Conservation (phyloP, 2,888 invertebrate genomes). For the Heliothis peltigera region DNA sequence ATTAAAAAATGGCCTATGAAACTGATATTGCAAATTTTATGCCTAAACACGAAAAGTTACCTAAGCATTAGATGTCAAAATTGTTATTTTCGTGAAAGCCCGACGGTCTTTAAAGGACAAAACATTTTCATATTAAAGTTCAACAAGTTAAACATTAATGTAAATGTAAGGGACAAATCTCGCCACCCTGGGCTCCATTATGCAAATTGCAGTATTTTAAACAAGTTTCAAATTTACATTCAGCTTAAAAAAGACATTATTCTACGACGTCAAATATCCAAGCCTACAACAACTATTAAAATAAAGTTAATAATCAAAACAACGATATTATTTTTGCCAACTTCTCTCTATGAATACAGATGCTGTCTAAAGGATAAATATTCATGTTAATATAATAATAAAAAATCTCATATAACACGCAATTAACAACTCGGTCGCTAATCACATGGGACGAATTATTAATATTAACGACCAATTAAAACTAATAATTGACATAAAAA, state of each 20-base stretch:
- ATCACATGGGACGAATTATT: constrained; percentile 53
- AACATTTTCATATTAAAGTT: constrained; percentile 1
- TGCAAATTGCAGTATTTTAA: constrained; percentile 46
- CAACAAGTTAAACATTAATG: constrained; percentile 4
- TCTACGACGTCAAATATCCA: not conserved
- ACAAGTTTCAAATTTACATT: constrained; percentile 41
- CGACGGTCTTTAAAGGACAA: not conserved
- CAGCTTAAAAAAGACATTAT: constrained; percentile 14
- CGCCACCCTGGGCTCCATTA: constrained; percentile 31
- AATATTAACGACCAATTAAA: constrained; percentile 63
- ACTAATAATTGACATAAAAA: constrained; percentile 59
- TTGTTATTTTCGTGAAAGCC: not conserved
- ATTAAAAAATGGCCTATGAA: not conserved
- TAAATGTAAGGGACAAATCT: constrained; percentile 23
- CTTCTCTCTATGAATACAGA: constrained; percentile 10
- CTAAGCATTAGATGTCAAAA: not conserved
- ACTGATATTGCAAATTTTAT: no score
- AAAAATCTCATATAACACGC: constrained; percentile 40
- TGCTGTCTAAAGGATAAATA: constrained; percentile 14
- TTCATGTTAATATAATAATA: constrained; percentile 28
- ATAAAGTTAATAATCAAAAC: constrained; percentile 12
- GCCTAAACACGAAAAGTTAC: not conserved
- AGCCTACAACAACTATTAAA: not conserved
- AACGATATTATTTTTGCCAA: constrained; percentile 8
- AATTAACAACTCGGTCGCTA: constrained; percentile 42